Evolutionary conservation across 2,113 vertebrate species (phyloP), one percentile per base, ranked within the genome.

Genomic region (Etia nguti): DNA sequence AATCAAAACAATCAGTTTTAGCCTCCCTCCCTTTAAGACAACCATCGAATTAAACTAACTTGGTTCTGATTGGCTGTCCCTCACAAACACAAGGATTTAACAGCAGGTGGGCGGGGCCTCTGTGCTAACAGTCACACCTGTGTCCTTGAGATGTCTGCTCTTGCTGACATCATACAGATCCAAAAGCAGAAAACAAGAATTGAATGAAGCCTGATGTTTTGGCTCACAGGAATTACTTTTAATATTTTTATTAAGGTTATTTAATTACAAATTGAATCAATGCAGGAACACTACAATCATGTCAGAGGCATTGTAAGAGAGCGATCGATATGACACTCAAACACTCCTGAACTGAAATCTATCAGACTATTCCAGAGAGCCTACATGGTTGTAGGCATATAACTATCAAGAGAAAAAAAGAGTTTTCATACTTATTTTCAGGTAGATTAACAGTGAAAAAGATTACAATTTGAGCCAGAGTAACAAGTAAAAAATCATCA

Each of bases 61-160:
- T 77, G 46, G 16, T n/a, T 52, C 73, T 52, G 16, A 77, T 31
- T 77, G 73, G 73, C 43, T 77, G 29, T 77, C 26, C 43, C 70
- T 77, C 26, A 31, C 16, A 77, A 20, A 77, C 16, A 77, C 24
- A n/a, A 50, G 24, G 24, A 3, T 31, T 5, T 48, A 50, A 77
- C 43, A 50, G 26, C 46, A 6, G 73, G 26, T 77, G 43, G 43
- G 16, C 12, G 43, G 26, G 26, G 43, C 29, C 70, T 77, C 43
- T 31, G 16, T 50, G 24, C 70, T 50, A 50, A 8, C 43, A 50
- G 10, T 48, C 70, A 29, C 15, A 75, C 24, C 36, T 70, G 36
- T 43, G 36, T 24, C 36, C 36, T 41, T 43, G 36, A 26, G 15
- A 46, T 73, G 24, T 26, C 41, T 46, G 22, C 13, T 73, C 41